Conservation (phyloP, 53 echinoderm and acorn worm species). For the Hippasteria phrygiana region DNA sequence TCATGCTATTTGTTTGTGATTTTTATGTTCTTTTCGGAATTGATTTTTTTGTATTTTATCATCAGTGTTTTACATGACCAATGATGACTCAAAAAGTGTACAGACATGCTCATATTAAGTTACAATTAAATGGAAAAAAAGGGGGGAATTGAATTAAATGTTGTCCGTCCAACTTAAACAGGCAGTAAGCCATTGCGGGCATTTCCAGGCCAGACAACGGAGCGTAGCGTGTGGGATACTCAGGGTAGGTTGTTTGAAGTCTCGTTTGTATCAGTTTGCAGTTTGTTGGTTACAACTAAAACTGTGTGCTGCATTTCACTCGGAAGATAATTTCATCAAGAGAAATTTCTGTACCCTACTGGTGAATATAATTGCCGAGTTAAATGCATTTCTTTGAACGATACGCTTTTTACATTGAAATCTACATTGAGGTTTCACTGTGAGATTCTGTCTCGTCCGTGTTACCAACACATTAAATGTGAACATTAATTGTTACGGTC, state of each 20-base stretch:
- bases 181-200: conserved; percentile 53
- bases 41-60: too few species aligned
- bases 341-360: background rate
- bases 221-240: conserved; percentile 40
- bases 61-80: too few species aligned
- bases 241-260: conserved; percentile 63
- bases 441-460: too few species aligned
- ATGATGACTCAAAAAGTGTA: too few species aligned
- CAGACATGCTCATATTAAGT: too few species aligned
- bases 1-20: background rate
- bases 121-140: background rate
- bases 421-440: too few species aligned
- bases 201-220: conserved; percentile 33
- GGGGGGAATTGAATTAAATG: background rate
- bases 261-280: conserved; percentile 31
- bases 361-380: background rate
- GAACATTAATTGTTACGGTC: too few species aligned
- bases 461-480: too few species aligned
- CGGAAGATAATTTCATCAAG: background rate
- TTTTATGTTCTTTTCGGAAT: too few species aligned
- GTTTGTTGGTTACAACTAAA: background rate
- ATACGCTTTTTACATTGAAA: too few species aligned
- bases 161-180: background rate
- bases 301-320: conserved; percentile 9
- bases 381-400: background rate